Evolutionary conservation across 2,113 vertebrate species (phyloP), one percentile per base, ranked within the genome.

Genomic region (Saguinus imperator): DNA sequence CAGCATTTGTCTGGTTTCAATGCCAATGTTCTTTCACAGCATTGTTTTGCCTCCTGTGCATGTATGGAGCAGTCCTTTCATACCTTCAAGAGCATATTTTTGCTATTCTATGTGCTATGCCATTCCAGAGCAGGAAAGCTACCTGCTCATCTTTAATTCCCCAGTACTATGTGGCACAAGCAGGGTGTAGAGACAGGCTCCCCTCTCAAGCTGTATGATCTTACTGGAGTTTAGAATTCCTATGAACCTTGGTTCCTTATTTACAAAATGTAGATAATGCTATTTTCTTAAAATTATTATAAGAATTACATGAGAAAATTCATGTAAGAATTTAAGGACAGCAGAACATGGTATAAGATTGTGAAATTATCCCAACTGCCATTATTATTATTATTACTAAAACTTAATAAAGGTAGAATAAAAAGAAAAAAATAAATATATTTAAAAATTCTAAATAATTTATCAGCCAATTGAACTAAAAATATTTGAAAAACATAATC

Each of bases 381-480:
- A 17, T 77, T 37, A 70, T 92, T 32, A 72, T 35, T 73, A 8
- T 14, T 85, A 32, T 29, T 64, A n/a, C n/a, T n/a, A 91, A 92
- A 84, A 45, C 8, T 21, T 87, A 70, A 58, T 16, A 87, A 83
- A 57, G 32, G 75, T 14, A 75, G 20, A 57, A 40, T 92, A 87
- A 75, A 50, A 96, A 87, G 20, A 52, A 75, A n/a, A 2, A n/a
- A n/a, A n/a, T n/a, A n/a, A 81, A 87, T 52, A 48, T 27, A 66
- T 76, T 91, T 68, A 1, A 84, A 91, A 88, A 73, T 79, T 70
- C 4, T 94, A 77, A 88, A 27, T 91, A 80, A 92, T 77, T 35
- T 82, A 37, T 17, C 18, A 84, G 7, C 4, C 50, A 88, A 37
- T 11, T 76, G 27, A 87, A 58, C 5, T 45, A 73, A 61, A 64